Evolutionary conservation across 2,888 invertebrate genomes (phyloP), one percentile per base, ranked within the genome.

Genomic region (Bombyx huttoni): DNA sequence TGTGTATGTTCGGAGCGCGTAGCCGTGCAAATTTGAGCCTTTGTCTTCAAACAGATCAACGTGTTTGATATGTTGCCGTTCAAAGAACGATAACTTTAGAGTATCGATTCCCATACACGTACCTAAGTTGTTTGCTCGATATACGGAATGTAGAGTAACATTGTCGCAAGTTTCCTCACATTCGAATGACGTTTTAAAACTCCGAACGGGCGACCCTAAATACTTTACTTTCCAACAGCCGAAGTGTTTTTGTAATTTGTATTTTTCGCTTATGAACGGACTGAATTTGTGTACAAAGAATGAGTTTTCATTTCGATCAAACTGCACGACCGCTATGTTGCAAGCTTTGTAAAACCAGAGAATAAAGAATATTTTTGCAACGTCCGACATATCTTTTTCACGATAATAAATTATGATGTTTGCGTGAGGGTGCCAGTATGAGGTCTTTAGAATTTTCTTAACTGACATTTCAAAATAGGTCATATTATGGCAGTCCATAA

Each of bases 391-490:
- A 9, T 68, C 55, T 13, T 56, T 34, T 14, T 57, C 58, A n/a
- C 75, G 73, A 49, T 73, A 76, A 54, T 78, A 73, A 8, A 85
- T 48, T 48, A 85, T 61, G 7, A 82, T 56, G 46, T 81, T 72
- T 7, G 81, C 60, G 7, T 65, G 68, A 7, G 84, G 75, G 59
- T 85, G 76, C 81, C 81, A 85, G 56, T 77, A 78, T 0, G 77
- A 69, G 1, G 67, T 58, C 8, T 53, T 57, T 46, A 68, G 55
- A 2, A 70, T 55, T 63, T 75, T 75, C 3, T 56, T 56, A 9
- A 85, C 53, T n/a, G 67, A 67, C n/a, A 65, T 55, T 65, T 81
- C 77, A 56, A 77, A 78, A 13, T 79, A 64, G 7, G 53, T 56
- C 50, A 77, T 68, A 55, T 73, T 63, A 8, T 52, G 49, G 45